Evolutionary conservation across 2,797 vertebrate species (phyloP).

Genomic region (Rhabdomys pumilio): DNA sequence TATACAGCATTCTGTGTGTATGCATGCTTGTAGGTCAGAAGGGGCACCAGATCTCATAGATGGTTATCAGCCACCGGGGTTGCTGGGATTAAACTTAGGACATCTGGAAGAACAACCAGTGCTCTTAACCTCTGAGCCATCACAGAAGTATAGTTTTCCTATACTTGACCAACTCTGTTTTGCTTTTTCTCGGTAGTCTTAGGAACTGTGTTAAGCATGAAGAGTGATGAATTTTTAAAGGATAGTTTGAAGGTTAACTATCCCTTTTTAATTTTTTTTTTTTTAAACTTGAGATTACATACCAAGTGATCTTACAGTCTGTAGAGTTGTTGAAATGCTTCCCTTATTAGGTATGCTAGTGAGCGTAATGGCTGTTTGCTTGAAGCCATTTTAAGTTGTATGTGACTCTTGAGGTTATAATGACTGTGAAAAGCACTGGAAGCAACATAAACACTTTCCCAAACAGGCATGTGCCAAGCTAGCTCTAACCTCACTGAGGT

Average conservation of each 20-base stretch:
- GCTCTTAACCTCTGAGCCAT: not conserved
- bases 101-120: not conserved
- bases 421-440: not conserved
- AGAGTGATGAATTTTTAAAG: not conserved
- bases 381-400: not conserved
- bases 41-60: not conserved
- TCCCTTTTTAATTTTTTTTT: not conserved
- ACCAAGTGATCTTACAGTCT: not conserved
- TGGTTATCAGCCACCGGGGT: not conserved
- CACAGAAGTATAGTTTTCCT: not conserved
- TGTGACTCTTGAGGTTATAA: not conserved
- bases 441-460: not conserved
- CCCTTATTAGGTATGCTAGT: not conserved
- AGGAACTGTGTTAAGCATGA: conserved; percentile 31
- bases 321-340: not conserved
- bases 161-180: not conserved
- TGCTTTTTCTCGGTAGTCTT: not conserved
- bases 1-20: not conserved
- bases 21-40: not conserved
- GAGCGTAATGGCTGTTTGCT: not conserved
- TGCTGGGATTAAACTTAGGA: not conserved
- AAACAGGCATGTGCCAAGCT: not conserved
- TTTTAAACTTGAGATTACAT: not conserved
- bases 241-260: not conserved
- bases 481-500: not conserved